Base-by-base conservation (phyloP, 2,113 vertebrate species). In the Cyanoderma ruficeps region DNA sequence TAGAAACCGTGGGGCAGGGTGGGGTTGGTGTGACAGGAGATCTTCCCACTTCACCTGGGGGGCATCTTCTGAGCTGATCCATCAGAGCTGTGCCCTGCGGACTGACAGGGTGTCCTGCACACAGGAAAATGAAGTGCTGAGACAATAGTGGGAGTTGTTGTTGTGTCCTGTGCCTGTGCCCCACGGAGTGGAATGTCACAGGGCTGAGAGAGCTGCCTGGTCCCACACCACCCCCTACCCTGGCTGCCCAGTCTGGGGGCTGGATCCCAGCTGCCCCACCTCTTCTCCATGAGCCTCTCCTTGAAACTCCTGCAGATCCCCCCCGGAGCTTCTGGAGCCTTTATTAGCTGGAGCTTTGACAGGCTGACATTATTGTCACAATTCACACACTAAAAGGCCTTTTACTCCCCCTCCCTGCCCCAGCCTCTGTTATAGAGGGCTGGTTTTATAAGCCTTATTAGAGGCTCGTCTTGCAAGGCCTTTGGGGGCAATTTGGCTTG, bases 401-500 rank as follows among this genome's bases (percentile, higher is more conserved):
- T 82, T 74, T 14, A 12, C 63, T 57, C 39, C 59, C 33, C 37
- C 30, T 21, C 59, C 67, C 44, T 2, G 7, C 61, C 28, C 71
- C 28, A 46, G 39, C 76, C 64, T 85, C 78, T 70, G 6, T 77
- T 90, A 52, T 8, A 24, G 47, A 92, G 52, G 92, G 90, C 83
- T 90, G 15, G 24, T 56, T 96, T 92, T 89, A 88, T 93, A 86
- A 91, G 37, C 90, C 83, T 87, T 83, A 83, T 90, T 96, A 93
- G 74, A 91, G 60, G 56, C 64, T 93, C 68, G 27, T 95, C 85
- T 90, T 60, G 41, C 70, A 93, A 92, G 88, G 64, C 93, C 79
- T 86, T 41, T 56, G 88, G 92, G 93, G 80, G 64, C 79, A 90
- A 64, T 96, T 94, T 95, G 94, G 56, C 85, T 88, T 94, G 92